phyloP scores from a whole-genome alignment of 2,888 invertebrate species.

The Leptopilina myrica region DNA sequence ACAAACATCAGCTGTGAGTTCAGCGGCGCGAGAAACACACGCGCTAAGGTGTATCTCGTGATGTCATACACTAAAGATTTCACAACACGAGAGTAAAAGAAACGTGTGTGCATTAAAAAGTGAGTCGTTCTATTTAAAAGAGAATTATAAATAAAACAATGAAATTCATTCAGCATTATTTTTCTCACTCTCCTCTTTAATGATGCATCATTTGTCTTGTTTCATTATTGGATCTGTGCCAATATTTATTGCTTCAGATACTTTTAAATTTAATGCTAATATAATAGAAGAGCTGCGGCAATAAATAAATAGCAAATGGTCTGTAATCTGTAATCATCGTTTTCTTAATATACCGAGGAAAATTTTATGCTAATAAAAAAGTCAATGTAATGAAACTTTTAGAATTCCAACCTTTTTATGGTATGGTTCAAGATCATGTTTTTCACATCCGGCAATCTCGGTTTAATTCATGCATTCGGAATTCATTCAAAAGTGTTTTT shows the following conservation, averaged over 20 bases:
- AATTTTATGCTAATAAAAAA: no score
- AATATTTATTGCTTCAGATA: not conserved
- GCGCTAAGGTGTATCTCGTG: slow-evolving; percentile 23
- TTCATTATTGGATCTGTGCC: not conserved
- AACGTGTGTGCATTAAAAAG: slow-evolving; percentile 27
- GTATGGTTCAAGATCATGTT: no score
- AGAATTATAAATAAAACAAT: slow-evolving; percentile 26
- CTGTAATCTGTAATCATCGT: no score
- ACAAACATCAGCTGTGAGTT: slow-evolving; percentile 30
- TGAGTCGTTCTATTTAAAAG: slow-evolving; percentile 35
- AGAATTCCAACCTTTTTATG: no score
- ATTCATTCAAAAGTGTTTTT: no score
- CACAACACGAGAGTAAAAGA: slow-evolving; percentile 13
- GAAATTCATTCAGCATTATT: slow-evolving; percentile 7
- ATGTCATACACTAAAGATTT: slow-evolving; percentile 30
- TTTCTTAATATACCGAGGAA: no score
- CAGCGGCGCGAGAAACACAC: slow-evolving; percentile 22
- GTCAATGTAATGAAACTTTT: no score
- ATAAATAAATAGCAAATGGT: not conserved
- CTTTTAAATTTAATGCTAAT: not conserved
- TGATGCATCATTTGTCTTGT: not conserved
- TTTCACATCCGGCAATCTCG: no score
- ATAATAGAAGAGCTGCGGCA: not conserved
- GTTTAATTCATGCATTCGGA: no score
- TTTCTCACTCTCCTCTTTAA: not conserved